Conservation (phyloP, 2,113 vertebrate genomes). For the Trogon melanurus region DNA sequence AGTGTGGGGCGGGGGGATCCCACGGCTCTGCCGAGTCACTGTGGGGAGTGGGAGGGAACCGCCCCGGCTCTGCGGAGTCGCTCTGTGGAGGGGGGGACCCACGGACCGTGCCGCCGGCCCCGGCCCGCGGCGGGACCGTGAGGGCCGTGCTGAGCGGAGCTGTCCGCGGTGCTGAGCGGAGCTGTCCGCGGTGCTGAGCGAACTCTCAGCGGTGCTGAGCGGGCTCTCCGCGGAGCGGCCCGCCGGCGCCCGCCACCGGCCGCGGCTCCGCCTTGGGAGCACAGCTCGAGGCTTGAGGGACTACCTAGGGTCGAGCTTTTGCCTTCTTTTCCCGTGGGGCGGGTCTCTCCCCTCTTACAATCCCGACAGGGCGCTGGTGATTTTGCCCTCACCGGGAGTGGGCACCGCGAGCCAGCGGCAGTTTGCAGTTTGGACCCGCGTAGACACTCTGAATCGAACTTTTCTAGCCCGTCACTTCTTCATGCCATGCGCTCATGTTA, state of each 20-base stretch:
- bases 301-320: rapidly evolving
- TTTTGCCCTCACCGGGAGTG: rapidly evolving
- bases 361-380: rapidly evolving
- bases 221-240: background rate
- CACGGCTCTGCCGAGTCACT: too few relatives aligned
- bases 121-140: too few relatives aligned
- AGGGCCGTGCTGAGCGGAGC: background rate
- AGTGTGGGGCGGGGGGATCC: background rate
- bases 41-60: too few relatives aligned
- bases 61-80: too few relatives aligned
- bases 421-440: background rate
- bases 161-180: background rate
- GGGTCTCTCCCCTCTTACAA: rapidly evolving
- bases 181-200: background rate
- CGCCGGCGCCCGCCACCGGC: too few relatives aligned
- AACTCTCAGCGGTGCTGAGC: background rate
- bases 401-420: background rate
- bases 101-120: too few relatives aligned
- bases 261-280: too few relatives aligned
- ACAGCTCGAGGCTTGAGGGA: too few relatives aligned
- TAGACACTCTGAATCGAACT: background rate
- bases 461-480: background rate
- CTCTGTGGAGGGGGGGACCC: too few relatives aligned
- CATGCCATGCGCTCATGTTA: background rate
- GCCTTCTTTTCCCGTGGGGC: background rate